These are phyloP conservation scores for Drosophila mojavensis DNA, from an alignment of 1,140 invertebrate genomes.

Conservation along the genomic window DNA sequence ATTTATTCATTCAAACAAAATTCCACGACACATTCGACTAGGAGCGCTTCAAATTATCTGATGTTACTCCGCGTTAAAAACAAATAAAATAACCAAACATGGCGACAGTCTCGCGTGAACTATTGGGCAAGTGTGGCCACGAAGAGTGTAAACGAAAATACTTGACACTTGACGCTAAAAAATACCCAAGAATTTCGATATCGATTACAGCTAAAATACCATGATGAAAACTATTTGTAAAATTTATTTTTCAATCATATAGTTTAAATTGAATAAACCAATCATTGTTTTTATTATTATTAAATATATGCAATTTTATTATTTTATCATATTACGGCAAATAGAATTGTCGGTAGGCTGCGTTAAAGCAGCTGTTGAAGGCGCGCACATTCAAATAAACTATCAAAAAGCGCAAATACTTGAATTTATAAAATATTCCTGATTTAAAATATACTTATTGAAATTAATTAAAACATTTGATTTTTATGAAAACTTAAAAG, in stretches of 20 bases:
- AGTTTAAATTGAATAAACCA: too few relatives aligned
- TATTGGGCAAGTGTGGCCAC: conserved; percentile 31
- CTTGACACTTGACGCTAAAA: background rate
- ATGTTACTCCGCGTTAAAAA: conserved; percentile 45
- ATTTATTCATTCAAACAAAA: conserved; percentile 33
- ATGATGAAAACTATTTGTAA: background rate
- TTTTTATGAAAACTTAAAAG: too few relatives aligned
- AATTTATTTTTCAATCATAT: background rate
- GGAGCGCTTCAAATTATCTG: conserved; percentile 26
- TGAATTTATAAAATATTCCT: too few relatives aligned
- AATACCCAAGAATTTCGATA: conserved; percentile 4
- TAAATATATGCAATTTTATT: too few relatives aligned
- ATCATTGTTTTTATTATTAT: too few relatives aligned
- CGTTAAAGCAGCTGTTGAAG: too few relatives aligned
- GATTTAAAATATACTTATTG: too few relatives aligned
- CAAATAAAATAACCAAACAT: conserved; percentile 61
- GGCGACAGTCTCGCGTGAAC: conserved; percentile 54
- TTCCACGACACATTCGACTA: conserved; percentile 33
- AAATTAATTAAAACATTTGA: too few relatives aligned
- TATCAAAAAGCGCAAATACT: too few relatives aligned
- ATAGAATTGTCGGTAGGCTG: too few relatives aligned
- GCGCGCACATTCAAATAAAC: too few relatives aligned
- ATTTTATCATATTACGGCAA: too few relatives aligned
- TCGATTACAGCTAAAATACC: background rate
- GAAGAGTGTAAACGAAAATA: conserved; percentile 12